Conservation (phyloP, 2,797 vertebrate species). For the Poeciliopsis infans region DNA sequence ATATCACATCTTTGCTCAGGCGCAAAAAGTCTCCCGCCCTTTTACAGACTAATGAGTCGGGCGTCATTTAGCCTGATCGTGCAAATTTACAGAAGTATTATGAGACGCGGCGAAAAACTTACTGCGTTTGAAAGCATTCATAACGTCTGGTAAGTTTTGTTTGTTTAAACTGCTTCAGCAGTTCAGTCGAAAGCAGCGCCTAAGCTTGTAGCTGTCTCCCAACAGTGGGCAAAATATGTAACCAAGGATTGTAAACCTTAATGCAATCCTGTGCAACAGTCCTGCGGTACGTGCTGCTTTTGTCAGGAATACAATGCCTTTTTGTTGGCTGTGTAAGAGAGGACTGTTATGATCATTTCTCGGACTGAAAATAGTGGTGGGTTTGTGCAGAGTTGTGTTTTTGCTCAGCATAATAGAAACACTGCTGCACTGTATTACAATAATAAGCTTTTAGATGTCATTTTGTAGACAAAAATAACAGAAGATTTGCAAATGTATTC, state of each 20-base stretch:
- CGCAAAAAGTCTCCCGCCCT: constrained; percentile 15
- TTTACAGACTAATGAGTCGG: constrained; percentile 30
- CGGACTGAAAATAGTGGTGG: constrained; percentile 4
- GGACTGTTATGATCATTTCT: constrained; percentile 21
- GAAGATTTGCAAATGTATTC: constrained; percentile 7
- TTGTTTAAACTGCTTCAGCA: neutral
- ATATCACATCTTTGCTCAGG: constrained; percentile 43
- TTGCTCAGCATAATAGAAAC: constrained; percentile 20
- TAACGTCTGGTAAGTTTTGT: constrained; percentile 6
- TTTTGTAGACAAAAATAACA: constrained; percentile 11
- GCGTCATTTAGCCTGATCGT: constrained; percentile 20
- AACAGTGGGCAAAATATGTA: constrained; percentile 3
- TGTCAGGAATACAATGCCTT: constrained; percentile 6
- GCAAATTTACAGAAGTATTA: constrained; percentile 19
- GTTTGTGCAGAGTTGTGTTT: constrained; percentile 23
- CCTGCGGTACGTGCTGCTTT: constrained; percentile 16
- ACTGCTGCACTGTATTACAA: neutral
- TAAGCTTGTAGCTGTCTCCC: neutral
- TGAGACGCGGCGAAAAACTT: neutral
- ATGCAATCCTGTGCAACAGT: constrained; percentile 30
- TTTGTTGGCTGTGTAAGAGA: constrained; percentile 22
- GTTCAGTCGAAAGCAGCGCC: neutral
- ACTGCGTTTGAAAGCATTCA: constrained; percentile 15
- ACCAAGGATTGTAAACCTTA: constrained; percentile 7
- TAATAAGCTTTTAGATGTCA: constrained; percentile 1